phyloP scores from a whole-genome alignment of 2,888 invertebrate species.

The Drosophila algonquin region DNA sequence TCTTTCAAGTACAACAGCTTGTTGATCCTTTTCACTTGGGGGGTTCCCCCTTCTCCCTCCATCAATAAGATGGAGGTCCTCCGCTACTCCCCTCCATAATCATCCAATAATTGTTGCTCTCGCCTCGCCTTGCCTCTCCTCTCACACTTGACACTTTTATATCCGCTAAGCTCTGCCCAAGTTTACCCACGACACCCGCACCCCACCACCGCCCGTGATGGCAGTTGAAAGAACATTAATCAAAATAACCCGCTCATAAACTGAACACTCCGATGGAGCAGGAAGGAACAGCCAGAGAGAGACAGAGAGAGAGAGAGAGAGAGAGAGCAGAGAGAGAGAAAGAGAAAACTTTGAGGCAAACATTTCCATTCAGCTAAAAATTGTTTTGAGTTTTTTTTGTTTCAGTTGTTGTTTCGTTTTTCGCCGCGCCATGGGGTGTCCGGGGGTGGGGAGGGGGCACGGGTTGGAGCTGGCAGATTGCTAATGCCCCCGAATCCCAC shows the following conservation, averaged over 20 bases:
- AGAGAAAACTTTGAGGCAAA: slow-evolving; percentile 44
- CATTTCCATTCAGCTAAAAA: slow-evolving; percentile 59
- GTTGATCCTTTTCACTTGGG: slow-evolving; percentile 12
- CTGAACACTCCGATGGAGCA: slow-evolving; percentile 38
- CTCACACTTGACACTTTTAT: slow-evolving; percentile 21
- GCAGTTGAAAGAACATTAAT: slow-evolving; percentile 59
- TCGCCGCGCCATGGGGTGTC: slow-evolving; percentile 16
- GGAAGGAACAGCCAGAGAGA: neutral
- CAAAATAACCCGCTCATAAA: slow-evolving; percentile 72
- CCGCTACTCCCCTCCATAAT: neutral
- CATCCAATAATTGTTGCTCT: slow-evolving; percentile 39
- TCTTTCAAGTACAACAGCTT: slow-evolving; percentile 4
- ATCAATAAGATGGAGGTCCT: slow-evolving; percentile 8
- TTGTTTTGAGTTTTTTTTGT: slow-evolving; percentile 38
- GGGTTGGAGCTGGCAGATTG: slow-evolving; percentile 29
- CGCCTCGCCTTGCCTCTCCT: slow-evolving; percentile 7
- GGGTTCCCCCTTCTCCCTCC: neutral
- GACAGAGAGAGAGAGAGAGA: slow-evolving; percentile 12
- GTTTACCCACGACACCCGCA: slow-evolving; percentile 21
- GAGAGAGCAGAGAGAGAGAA: neutral
- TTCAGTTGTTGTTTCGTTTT: neutral
- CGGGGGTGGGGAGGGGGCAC: neutral
- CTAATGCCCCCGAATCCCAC: slow-evolving; percentile 51
- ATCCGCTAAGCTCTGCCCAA: slow-evolving; percentile 26
- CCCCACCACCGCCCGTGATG: slow-evolving; percentile 26